Evolutionary conservation across 2,797 vertebrate species (phyloP).

Genomic region (Onychomys arenicola): DNA sequence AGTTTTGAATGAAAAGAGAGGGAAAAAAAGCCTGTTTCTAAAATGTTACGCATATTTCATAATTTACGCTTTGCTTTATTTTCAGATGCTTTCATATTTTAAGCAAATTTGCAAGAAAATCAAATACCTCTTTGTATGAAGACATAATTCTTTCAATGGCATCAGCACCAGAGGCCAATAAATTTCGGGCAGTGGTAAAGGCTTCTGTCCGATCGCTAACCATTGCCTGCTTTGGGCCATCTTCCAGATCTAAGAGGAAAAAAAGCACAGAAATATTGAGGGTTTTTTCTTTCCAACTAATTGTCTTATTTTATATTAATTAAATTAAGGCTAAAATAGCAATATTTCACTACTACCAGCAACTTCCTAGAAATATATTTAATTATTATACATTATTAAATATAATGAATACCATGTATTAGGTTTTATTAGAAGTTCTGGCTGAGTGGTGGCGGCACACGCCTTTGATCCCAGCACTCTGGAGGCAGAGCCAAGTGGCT

Average conservation of each 20-base stretch:
- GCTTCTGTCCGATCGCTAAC: conserved; percentile 99
- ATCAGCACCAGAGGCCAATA: conserved; percentile 96
- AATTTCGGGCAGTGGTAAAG: conserved; percentile 97
- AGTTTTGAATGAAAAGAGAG: conserved; percentile 14
- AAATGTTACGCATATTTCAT: not conserved
- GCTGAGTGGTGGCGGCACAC: too few relatives aligned
- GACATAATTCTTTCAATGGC: conserved; percentile 99
- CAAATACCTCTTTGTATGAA: conserved; percentile 98
- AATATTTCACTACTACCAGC: conserved; percentile 10
- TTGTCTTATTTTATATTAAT: conserved; percentile 42
- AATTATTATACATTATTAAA: conserved; percentile 4
- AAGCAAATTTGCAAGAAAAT: conserved; percentile 48
- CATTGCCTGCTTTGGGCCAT: conserved; percentile 94
- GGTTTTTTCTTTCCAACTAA: conserved; percentile 36
- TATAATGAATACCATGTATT: not conserved
- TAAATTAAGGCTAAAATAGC: conserved; percentile 47
- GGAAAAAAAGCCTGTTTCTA: not conserved
- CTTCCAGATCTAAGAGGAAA: conserved; percentile 91
- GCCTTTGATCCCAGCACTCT: too few relatives aligned
- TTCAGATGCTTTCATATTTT: conserved; percentile 47
- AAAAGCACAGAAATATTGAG: conserved; percentile 55
- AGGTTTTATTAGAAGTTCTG: conserved; percentile 48
- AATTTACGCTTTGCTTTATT: conserved; percentile 36
- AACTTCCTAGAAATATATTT: conserved; percentile 53
- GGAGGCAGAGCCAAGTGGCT: too few relatives aligned